Evolutionary conservation across 2,113 vertebrate species (phyloP), one percentile per base, ranked within the genome.

Genomic region (Saguinus midas): DNA sequence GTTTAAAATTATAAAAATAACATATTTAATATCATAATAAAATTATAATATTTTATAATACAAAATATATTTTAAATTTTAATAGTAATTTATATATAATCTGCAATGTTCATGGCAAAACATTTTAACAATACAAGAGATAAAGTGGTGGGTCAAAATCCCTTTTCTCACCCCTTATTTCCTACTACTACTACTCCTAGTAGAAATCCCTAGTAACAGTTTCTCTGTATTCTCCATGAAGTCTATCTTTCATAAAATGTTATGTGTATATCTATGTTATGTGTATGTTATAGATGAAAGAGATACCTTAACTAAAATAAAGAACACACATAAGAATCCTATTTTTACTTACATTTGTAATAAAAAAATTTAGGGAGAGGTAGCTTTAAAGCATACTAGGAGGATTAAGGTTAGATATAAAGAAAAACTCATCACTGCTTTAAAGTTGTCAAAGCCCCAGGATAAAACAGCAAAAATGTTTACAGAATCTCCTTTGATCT

Each of bases 401-500:
- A 40, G 35, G 4, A 55, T 40, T 52, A 13, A 73, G 18, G 14
- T 50, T 90, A 70, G 8, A 87, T 90, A 52, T 57, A 52, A 20
- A 50, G 11, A 90, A 92, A 87, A 94, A 43, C 14, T 75, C n/a
- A 45, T 20, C n/a, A 87, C 40, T 78, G 45, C 58, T 95, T 95
- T 72, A 58, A 87, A 85, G 76, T 85, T 68, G 58, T 88, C 76
- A 96, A 81, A 96, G 11, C 27, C 8, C 40, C 68, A 83, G 78
- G 52, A 97, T 85, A 87, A 90, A 95, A 92, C 78, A 78, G 40
- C 25, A 27, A 85, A 95, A 82, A 8, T 68, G 55, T 97, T 68
- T 95, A 58, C 81, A 96, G 43, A 94, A 61, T 95, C 70, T 85
- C 87, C 81, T 96, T 97, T 95, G 88, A 95, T 90, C 83, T 96